These are phyloP conservation scores for Drosophila mojavensis DNA, from an alignment of 1,140 invertebrate genomes.

Conservation along the genomic window DNA sequence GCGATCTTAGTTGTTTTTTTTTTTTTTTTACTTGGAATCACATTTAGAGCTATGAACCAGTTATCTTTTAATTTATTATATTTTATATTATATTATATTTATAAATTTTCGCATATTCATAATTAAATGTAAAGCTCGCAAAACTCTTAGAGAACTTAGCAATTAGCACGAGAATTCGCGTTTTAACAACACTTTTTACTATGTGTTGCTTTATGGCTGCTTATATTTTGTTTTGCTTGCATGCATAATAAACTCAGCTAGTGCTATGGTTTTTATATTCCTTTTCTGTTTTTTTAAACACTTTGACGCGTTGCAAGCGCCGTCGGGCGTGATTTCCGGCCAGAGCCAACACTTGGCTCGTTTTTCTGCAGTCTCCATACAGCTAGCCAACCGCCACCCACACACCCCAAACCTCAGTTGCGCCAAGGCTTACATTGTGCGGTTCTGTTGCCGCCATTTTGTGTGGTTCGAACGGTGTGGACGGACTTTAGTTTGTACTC, in stretches of 20 bases:
- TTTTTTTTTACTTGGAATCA: too few relatives aligned
- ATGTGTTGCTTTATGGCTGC: slow-evolving; percentile 2
- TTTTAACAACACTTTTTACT: not conserved
- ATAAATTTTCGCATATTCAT: too few relatives aligned
- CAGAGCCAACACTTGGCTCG: slow-evolving; percentile 50
- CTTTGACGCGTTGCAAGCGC: slow-evolving; percentile 53
- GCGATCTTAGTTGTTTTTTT: too few relatives aligned
- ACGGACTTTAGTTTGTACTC: slow-evolving; percentile 6
- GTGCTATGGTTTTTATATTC: not conserved
- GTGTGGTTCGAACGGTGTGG: slow-evolving; percentile 1
- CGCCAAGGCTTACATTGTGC: slow-evolving; percentile 5
- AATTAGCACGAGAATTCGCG: not conserved
- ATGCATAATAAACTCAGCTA: slow-evolving; percentile 5
- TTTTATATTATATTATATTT: too few relatives aligned
- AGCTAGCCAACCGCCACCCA: not conserved
- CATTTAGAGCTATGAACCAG: too few relatives aligned
- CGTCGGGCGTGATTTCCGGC: slow-evolving; percentile 73
- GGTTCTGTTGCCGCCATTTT: slow-evolving; percentile 39
- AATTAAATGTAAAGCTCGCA: not conserved
- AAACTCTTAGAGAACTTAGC: not conserved
- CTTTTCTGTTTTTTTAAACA: slow-evolving; percentile 47
- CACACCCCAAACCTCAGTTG: slow-evolving; percentile 7
- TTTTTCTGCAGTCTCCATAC: not conserved
- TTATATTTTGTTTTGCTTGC: slow-evolving; percentile 12
- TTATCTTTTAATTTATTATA: too few relatives aligned